Evolutionary conservation across 2,888 invertebrate genomes (phyloP), one percentile per base, ranked within the genome.

Genomic region (Glyphotaelius pellucidus): DNA sequence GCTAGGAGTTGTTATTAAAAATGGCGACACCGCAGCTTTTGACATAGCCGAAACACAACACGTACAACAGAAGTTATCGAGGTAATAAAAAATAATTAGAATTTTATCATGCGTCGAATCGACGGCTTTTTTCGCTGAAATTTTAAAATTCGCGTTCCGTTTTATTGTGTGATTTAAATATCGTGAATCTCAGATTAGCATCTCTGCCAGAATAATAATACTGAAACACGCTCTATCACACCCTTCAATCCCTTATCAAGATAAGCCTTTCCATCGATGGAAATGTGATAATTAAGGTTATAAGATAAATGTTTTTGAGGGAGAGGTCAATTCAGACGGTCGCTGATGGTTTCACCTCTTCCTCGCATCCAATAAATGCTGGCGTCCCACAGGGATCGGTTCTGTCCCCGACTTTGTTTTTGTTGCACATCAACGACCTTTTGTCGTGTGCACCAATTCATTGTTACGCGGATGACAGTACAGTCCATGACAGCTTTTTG

Each of bases 71-170:
- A 35, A 30, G 42, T 35, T 30, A 38, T 42, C 32, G 67, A 52
- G 52, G 87, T 31, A 67, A 52, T 87, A 87, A 87, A 85, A 87
- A 87, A 31, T 87, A 87, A 87, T 87, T 87, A 87, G 31, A 87
- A 67, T 87, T 87, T 87, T 87, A 87, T 87, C 87, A 35, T 35
- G 52, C 31, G 31, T 15, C 52, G 35, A 31, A 87, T 87, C 87
- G 87, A 87, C 87, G 52, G 31, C 30, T 87, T 14, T 87, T 30
- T 35, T 30, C 32, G 87, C n/a, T 25, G 38, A 38, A 38, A 19
- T 85, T 84, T 85, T n/a, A 35, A 85, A 32, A 32, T 38, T 87
- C 30, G 25, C 32, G 19, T 32, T 25, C 52, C 12, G 32, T 30
- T 38, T 38, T 42, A 87, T 87, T 87, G 30, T 67, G 31, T 52